A percentile compares a stretch with the other conserved stretches of the same genome.
phyloP scores from a whole-genome alignment of 2,888 invertebrate species.

The Agriopis marginaria region DNA sequence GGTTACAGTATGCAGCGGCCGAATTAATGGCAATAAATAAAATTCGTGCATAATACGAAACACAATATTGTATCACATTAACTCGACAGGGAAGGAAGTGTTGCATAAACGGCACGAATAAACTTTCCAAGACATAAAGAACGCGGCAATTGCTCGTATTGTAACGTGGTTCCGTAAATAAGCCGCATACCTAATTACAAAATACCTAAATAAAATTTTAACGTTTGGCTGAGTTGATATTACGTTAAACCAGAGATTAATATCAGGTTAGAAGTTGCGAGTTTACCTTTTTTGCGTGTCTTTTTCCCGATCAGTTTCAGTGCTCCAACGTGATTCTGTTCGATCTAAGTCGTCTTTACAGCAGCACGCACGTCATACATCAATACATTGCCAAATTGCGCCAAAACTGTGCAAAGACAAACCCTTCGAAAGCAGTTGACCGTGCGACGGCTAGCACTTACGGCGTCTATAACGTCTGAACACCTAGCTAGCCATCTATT shows the following conservation, averaged over 20 bases:
- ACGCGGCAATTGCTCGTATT: conserved; percentile 13
- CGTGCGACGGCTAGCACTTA: too few species aligned
- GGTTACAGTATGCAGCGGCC: conserved; percentile 58
- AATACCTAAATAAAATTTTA: conserved; percentile 6
- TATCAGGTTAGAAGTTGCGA: too few species aligned
- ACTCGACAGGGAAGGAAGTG: conserved; percentile 40
- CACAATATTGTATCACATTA: conserved; percentile 35
- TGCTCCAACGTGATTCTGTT: too few species aligned
- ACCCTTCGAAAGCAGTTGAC: too few species aligned
- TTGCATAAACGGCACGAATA: conserved; percentile 48
- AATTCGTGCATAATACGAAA: conserved; percentile 43
- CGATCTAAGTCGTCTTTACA: too few species aligned
- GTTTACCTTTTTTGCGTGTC: too few species aligned
- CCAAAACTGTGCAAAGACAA: too few species aligned
- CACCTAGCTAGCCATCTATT: too few species aligned
- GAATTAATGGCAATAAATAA: conserved; percentile 38
- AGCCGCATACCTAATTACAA: conserved; percentile 4
- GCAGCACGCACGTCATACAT: too few species aligned
- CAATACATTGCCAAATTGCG: too few species aligned
- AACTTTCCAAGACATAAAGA: conserved; percentile 34
- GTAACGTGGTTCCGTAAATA: conserved; percentile 12
- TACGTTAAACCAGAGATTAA: neutral
- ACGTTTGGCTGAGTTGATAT: neutral
- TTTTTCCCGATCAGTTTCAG: too few species aligned
- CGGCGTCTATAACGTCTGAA: too few species aligned